Conservation (phyloP, 1,140 invertebrate genomes). For the Pissodes strobi region DNA sequence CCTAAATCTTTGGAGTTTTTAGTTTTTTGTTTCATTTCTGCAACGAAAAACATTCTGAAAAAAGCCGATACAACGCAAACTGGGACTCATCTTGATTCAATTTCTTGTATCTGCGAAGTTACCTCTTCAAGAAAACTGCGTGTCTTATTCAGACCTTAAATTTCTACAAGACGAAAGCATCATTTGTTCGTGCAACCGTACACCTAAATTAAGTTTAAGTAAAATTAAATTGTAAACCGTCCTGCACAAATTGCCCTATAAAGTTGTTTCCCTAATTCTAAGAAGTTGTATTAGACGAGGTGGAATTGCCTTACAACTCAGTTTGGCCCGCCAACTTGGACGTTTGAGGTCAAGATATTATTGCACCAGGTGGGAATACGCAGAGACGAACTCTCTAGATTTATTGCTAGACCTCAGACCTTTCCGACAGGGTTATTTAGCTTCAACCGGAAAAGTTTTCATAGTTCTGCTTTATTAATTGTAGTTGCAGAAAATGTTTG, state of each 20-base stretch:
- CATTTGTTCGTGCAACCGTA: constrained; percentile 22
- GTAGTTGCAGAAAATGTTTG: too few species aligned
- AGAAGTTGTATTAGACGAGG: constrained; percentile 27
- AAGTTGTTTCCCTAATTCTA: constrained; percentile 29
- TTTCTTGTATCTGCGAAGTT: background rate
- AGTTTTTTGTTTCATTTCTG: too few species aligned
- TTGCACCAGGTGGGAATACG: constrained; percentile 28
- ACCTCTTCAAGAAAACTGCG: constrained; percentile 18
- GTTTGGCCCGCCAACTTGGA: constrained; percentile 13
- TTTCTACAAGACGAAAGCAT: constrained; percentile 4
- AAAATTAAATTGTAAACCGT: constrained; percentile 33
- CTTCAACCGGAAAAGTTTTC: constrained; percentile 1
- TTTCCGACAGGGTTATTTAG: constrained; percentile 11
- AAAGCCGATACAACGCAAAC: background rate
- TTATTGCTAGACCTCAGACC: constrained; percentile 16
- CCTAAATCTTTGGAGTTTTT: too few species aligned
- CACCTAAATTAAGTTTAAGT: constrained; percentile 26
- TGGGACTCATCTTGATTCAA: background rate
- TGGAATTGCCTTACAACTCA: constrained; percentile 25
- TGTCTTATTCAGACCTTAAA: background rate
- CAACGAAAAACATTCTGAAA: too few species aligned
- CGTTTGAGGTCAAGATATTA: constrained; percentile 34
- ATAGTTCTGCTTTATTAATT: background rate
- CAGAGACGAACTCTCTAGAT: constrained; percentile 21
- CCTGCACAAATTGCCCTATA: constrained; percentile 30